phyloP scores from a whole-genome alignment of 2,888 invertebrate genomes.

The Graphium colonna region DNA sequence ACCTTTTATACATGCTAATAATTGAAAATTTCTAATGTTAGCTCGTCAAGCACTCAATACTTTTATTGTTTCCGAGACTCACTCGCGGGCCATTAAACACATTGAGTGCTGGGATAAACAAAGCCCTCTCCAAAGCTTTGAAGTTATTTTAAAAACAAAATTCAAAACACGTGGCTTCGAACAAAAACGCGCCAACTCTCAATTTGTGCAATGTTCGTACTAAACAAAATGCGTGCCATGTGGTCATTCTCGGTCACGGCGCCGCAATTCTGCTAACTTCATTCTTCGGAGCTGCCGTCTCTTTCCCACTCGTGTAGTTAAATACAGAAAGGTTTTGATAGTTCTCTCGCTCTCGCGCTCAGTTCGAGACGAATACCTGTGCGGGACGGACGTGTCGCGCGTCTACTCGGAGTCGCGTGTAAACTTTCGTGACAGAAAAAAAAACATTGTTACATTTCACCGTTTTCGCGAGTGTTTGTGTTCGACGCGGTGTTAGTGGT shows the following conservation, averaged over 20 bases:
- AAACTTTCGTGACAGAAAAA: constrained; percentile 68
- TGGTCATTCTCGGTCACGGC: constrained; percentile 67
- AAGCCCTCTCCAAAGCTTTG: constrained; percentile 33
- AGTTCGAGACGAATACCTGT: constrained; percentile 49
- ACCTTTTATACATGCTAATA: background rate
- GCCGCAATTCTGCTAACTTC: constrained; percentile 56
- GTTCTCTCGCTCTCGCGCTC: constrained; percentile 59
- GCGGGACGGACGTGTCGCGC: constrained; percentile 37
- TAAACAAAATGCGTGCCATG: constrained; percentile 68
- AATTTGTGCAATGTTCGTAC: constrained; percentile 68
- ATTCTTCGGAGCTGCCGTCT: constrained; percentile 44
- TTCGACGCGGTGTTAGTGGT: constrained; percentile 44
- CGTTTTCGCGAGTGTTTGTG: constrained; percentile 50
- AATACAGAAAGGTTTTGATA: constrained; percentile 45
- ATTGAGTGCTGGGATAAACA: constrained; percentile 27
- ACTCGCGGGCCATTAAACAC: constrained; percentile 15
- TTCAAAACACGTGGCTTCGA: constrained; percentile 59
- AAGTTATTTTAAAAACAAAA: constrained; percentile 37
- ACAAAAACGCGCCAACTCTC: constrained; percentile 69
- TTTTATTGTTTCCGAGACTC: constrained; percentile 21
- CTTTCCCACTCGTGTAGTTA: constrained; percentile 39
- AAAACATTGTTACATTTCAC: constrained; percentile 53
- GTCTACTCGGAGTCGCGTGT: constrained; percentile 39
- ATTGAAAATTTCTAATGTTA: constrained; percentile 8
- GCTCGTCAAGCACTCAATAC: constrained; percentile 16